These are phyloP conservation scores for Drosophila mimetica DNA, from an alignment of 2,888 invertebrate species.

Conservation along the genomic window DNA sequence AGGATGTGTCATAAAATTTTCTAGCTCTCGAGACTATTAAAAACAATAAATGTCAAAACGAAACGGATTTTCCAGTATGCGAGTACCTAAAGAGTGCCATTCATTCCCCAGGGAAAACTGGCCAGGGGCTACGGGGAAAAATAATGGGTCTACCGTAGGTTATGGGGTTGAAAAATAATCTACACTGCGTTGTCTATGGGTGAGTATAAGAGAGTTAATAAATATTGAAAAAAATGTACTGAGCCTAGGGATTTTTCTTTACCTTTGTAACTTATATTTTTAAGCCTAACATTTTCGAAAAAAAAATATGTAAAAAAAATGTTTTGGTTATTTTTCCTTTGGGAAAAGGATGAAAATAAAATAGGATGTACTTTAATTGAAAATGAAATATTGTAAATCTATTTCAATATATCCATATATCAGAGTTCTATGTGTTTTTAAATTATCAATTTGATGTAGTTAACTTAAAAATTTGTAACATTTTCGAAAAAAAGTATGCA, in stretches of 20 bases:
- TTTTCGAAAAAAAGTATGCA: neutral
- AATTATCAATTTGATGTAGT: no score
- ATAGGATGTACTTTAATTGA: no score
- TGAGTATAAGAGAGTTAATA: constrained; percentile 13
- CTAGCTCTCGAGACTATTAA: constrained; percentile 62
- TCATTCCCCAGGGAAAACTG: constrained; percentile 40
- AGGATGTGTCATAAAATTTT: constrained; percentile 61
- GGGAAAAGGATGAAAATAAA: no score
- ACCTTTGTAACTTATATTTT: constrained; percentile 2
- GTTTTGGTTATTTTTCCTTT: neutral
- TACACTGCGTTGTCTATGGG: constrained; percentile 10
- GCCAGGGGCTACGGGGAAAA: constrained; percentile 24
- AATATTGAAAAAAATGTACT: constrained; percentile 11
- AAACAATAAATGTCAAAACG: constrained; percentile 80
- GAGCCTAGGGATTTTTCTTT: constrained; percentile 4
- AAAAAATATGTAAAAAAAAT: no score
- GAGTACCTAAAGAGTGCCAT: constrained; percentile 28
- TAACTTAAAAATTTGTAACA: no score
- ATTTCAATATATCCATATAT: no score
- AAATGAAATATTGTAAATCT: no score
- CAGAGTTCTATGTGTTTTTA: no score
- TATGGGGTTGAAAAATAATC: constrained; percentile 24
- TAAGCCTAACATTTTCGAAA: neutral
- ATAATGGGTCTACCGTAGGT: constrained; percentile 28
- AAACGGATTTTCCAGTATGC: constrained; percentile 51